A percentile compares a stretch with the other conserved stretches of the same genome.
These are phyloP conservation scores for Thamnophis elegans DNA, from an alignment of 2,797 vertebrate genomes.

Conservation along the genomic window DNA sequence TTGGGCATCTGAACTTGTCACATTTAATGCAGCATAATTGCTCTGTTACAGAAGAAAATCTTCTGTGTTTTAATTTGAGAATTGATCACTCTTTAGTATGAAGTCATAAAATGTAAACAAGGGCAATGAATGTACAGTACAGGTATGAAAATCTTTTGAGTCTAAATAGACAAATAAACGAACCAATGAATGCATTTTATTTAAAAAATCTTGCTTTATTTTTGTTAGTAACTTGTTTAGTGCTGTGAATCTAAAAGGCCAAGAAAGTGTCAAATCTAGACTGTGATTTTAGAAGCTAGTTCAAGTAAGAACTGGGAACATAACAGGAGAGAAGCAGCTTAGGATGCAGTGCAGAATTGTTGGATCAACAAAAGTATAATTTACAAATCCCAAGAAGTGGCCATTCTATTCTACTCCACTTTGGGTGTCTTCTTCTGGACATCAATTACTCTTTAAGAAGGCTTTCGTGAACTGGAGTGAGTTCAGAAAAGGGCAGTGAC, in stretches of 20 bases:
- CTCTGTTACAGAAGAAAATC: slow-evolving; percentile 38
- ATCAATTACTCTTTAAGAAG: neutral
- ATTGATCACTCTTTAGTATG: slow-evolving; percentile 8
- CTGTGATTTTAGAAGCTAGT: neutral
- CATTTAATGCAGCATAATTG: slow-evolving; percentile 50
- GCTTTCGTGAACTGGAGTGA: neutral
- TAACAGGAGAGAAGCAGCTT: neutral
- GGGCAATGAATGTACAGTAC: neutral
- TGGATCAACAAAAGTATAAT: neutral
- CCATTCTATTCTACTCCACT: neutral
- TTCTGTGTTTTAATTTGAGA: slow-evolving; percentile 45
- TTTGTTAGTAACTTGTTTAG: neutral
- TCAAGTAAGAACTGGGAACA: neutral
- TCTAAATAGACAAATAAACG: slow-evolving; percentile 23
- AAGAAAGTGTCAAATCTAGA: neutral
- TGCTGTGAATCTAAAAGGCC: neutral
- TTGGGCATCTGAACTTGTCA: slow-evolving; percentile 54
- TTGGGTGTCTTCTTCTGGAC: neutral
- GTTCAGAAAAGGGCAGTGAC: neutral
- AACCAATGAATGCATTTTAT: slow-evolving; percentile 9
- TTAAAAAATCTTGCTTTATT: neutral
- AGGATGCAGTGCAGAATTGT: neutral
- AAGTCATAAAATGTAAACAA: neutral
- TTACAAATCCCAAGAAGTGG: neutral
- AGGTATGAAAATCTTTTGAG: slow-evolving; percentile 26